A percentile compares a stretch with the other conserved stretches of the same genome.
phyloP scores from a whole-genome alignment of 2,797 vertebrate species.

The Tapirus indicus region DNA sequence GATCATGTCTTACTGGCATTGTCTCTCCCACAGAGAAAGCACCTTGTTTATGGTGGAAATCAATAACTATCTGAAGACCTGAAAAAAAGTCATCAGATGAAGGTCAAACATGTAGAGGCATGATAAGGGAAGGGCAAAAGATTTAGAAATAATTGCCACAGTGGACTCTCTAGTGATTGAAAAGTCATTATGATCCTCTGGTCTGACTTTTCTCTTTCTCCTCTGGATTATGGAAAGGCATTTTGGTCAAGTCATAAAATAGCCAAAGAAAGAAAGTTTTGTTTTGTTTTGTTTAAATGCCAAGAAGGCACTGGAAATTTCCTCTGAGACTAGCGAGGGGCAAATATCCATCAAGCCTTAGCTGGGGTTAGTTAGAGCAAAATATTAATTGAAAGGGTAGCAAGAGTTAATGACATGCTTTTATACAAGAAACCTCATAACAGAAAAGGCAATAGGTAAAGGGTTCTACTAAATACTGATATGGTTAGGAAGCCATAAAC shows the following conservation, averaged over 20 bases:
- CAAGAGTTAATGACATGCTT: background rate
- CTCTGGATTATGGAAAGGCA: background rate
- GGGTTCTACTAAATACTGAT: background rate
- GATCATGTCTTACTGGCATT: no score
- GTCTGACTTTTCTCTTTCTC: constrained; percentile 5
- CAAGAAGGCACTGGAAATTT: constrained; percentile 22
- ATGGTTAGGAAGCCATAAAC: constrained; percentile 7
- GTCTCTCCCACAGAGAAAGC: background rate
- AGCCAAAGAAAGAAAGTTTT: background rate
- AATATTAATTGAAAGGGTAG: background rate
- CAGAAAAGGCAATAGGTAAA: background rate
- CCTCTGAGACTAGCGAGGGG: background rate
- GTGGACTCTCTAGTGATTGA: background rate
- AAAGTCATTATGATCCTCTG: background rate
- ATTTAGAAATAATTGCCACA: background rate
- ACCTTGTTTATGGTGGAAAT: background rate
- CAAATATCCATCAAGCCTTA: background rate
- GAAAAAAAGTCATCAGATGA: background rate
- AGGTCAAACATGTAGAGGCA: background rate
- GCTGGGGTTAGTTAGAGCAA: background rate
- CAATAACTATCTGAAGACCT: background rate
- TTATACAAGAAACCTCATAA: background rate
- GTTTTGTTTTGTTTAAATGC: background rate
- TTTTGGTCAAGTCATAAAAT: background rate
- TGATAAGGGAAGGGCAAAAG: background rate